Evolutionary conservation across 2,113 vertebrate genomes (phyloP), one percentile per base, ranked within the genome.

Genomic region (Cyprinodon tularosa): DNA sequence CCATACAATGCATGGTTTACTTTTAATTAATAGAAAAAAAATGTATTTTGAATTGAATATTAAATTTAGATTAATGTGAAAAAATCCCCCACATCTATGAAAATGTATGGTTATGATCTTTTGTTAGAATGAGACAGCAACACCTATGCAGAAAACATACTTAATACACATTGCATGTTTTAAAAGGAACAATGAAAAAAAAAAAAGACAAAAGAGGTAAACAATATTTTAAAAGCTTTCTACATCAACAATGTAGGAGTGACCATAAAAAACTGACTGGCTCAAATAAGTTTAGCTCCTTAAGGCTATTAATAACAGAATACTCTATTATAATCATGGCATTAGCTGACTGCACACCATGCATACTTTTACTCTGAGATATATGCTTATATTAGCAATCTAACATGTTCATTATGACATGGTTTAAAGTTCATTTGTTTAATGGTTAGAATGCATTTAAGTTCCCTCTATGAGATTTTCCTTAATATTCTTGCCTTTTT

Each of bases 11-110:
- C 95, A 96, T 94, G 96, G 95, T 98, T 98, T 97, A 96, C 95
- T 98, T 98, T 98, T 98, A 98, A 98, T 98, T 98, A 98, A 97
- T 97, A 96, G 95, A 92, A 90, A 94, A 90, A 94, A 98, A 96
- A 96, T 94, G 80, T 89, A 96, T 95, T 96, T 97, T 95, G 95
- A 96, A 96, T 96, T 94, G 93, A 96, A 97, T 96, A 97, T 97
- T 96, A 98, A 97, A 97, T 96, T 93, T 96, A 95, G 95, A 96
- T 96, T 98, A 96, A 97, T 97, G 95, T 94, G 94, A 88, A 96
- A 95, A 29, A 95, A 95, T 90, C 92, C 94, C 93, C 92, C 89
- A 95, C 94, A 91, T 93, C 87, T 91, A 90, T 88, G 84, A 90
- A 77, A 90, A 94, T 89, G 93, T 92, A 94, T 91, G 86, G 81